Conservation (phyloP, 2,888 invertebrate species). For the Sarcophaga variegata region DNA sequence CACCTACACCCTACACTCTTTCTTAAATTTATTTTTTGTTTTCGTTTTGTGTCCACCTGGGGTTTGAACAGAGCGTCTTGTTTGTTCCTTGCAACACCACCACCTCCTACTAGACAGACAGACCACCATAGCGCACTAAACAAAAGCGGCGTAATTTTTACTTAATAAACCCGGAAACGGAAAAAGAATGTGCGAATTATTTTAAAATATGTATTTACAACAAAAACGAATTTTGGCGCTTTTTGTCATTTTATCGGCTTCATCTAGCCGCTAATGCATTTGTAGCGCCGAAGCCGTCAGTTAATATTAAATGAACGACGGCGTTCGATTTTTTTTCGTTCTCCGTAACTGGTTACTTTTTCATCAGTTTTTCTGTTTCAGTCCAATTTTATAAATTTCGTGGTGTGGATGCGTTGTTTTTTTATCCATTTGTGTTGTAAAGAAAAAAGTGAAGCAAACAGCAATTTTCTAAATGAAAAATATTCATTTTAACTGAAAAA, state of each 20-base stretch:
- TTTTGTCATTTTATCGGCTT: background rate
- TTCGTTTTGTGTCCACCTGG: too few relatives aligned
- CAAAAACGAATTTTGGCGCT: too few relatives aligned
- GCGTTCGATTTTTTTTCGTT: background rate
- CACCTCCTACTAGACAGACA: too few relatives aligned
- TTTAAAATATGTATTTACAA: too few relatives aligned
- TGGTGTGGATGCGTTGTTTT: slow-evolving; percentile 49
- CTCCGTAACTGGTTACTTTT: slow-evolving; percentile 54
- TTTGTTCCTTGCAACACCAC: too few relatives aligned
- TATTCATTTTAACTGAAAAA: slow-evolving; percentile 6
- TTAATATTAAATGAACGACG: background rate
- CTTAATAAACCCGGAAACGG: too few relatives aligned
- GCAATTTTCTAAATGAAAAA: slow-evolving; percentile 4
- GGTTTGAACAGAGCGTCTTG: too few relatives aligned
- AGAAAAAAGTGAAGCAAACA: slow-evolving; percentile 51
- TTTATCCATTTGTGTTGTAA: slow-evolving; percentile 23
- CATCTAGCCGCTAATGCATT: background rate
- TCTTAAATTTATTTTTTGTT: too few relatives aligned
- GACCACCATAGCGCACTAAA: too few relatives aligned
- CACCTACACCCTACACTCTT: too few relatives aligned
- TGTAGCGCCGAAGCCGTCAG: background rate
- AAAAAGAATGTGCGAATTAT: too few relatives aligned
- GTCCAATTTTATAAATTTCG: slow-evolving; percentile 63
- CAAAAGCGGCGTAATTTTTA: too few relatives aligned
- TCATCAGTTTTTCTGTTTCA: slow-evolving; percentile 52